phyloP scores from a whole-genome alignment of 1,140 invertebrate genomes.

The Eumeta japonica region DNA sequence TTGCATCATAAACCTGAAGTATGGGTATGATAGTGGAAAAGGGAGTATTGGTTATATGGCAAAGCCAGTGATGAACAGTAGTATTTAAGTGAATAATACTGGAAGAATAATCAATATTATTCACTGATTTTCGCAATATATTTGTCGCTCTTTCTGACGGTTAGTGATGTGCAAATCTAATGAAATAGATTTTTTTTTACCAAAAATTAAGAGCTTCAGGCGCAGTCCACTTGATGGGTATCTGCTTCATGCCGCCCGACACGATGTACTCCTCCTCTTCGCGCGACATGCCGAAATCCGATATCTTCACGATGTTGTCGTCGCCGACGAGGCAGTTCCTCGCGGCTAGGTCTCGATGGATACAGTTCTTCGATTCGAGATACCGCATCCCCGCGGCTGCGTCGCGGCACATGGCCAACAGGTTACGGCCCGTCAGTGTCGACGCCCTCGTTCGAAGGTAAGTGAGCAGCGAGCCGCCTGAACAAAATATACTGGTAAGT shows the following conservation, averaged over 20 bases:
- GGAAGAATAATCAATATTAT: no score
- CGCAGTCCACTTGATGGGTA: conserved; percentile 97
- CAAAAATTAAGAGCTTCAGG: conserved; percentile 95
- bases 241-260: conserved; percentile 96
- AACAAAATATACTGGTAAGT: conserved; percentile 14
- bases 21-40: no score
- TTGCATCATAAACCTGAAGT: no score
- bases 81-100: no score
- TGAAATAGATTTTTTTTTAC: no score
- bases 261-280: conserved; percentile 97
- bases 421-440: conserved; percentile 67
- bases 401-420: conserved; percentile 90
- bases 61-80: no score
- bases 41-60: no score
- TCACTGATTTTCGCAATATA: no score
- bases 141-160: no score
- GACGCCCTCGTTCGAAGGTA: conserved; percentile 80
- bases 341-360: conserved; percentile 93
- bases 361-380: conserved; percentile 93
- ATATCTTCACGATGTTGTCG: conserved; percentile 91
- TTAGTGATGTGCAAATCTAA: no score
- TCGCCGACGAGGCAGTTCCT: conserved; percentile 90
- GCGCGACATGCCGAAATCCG: conserved; percentile 96
- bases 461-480: conserved; percentile 86
- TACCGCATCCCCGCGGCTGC: conserved; percentile 93